These are phyloP conservation scores for Eristalis pertinax DNA, from an alignment of 2,888 invertebrate species.

Conservation along the genomic window DNA sequence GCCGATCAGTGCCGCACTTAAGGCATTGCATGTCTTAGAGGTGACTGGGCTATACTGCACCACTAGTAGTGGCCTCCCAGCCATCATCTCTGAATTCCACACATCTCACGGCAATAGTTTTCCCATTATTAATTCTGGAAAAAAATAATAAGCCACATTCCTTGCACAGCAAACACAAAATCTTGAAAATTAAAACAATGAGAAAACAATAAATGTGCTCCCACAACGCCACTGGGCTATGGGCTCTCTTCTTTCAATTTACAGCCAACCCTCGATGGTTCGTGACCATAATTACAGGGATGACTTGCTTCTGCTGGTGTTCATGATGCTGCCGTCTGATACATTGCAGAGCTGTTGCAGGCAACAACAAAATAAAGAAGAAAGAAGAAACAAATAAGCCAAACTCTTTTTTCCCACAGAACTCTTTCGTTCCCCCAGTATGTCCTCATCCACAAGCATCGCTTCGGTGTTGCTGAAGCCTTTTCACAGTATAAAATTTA, in stretches of 20 bases:
- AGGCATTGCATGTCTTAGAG: no score
- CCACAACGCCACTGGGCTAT: conserved; percentile 9
- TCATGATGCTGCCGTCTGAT: neutral
- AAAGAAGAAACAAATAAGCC: neutral
- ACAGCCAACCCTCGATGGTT: conserved; percentile 32
- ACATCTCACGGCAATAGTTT: no score
- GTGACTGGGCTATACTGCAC: no score
- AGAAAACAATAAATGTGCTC: conserved; percentile 13
- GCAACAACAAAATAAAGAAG: neutral
- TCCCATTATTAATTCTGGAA: no score
- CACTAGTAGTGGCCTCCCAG: no score
- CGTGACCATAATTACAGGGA: conserved; percentile 50
- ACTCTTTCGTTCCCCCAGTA: neutral
- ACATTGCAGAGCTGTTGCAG: neutral
- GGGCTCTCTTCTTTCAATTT: conserved; percentile 45
- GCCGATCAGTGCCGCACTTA: no score
- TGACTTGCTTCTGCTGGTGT: conserved; percentile 23
- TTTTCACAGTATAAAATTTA: conserved; percentile 66
- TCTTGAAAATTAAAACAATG: conserved; percentile 7
- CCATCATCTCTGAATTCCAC: no score
- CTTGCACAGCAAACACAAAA: neutral
- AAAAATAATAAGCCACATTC: neutral
- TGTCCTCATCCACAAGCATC: conserved; percentile 1
- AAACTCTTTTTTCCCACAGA: conserved; percentile 10
- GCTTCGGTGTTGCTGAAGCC: conserved; percentile 47